phyloP scores from a whole-genome alignment of 2,888 invertebrate genomes.

The Thalpophila matura region DNA sequence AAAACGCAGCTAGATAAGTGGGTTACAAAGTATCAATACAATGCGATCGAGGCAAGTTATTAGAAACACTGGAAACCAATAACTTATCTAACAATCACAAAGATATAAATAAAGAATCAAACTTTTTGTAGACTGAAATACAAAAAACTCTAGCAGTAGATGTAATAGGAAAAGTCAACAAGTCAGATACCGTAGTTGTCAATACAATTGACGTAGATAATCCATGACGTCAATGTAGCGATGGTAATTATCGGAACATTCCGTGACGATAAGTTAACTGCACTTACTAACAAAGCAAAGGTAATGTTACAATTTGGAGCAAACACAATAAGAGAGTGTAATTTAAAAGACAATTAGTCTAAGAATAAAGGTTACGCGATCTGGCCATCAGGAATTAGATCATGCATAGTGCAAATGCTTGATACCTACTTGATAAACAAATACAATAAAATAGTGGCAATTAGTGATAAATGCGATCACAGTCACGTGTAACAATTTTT shows the following conservation, averaged over 20 bases:
- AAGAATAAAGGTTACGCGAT: neutral
- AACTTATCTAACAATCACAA: conserved; percentile 1
- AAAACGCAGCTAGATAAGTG: neutral
- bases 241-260: conserved; percentile 19
- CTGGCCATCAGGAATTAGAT: neutral
- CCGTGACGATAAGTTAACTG: conserved; percentile 17
- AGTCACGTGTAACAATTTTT: too few relatives aligned
- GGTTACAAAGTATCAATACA: neutral
- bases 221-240: conserved; percentile 1
- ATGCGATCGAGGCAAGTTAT: neutral
- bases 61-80: neutral
- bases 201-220: conserved; percentile 4
- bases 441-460: too few relatives aligned
- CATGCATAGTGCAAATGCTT: too few relatives aligned
- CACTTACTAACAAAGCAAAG: conserved; percentile 4
- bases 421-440: too few relatives aligned
- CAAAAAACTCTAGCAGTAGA: neutral
- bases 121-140: conserved; percentile 8
- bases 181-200: neutral
- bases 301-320: conserved; percentile 4
- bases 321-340: conserved; percentile 1
- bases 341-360: conserved; percentile 1
- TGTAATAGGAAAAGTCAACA: neutral
- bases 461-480: too few relatives aligned
- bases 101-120: neutral